Conservation (phyloP, 1,140 invertebrate genomes). For the Saccostrea glomerata region DNA sequence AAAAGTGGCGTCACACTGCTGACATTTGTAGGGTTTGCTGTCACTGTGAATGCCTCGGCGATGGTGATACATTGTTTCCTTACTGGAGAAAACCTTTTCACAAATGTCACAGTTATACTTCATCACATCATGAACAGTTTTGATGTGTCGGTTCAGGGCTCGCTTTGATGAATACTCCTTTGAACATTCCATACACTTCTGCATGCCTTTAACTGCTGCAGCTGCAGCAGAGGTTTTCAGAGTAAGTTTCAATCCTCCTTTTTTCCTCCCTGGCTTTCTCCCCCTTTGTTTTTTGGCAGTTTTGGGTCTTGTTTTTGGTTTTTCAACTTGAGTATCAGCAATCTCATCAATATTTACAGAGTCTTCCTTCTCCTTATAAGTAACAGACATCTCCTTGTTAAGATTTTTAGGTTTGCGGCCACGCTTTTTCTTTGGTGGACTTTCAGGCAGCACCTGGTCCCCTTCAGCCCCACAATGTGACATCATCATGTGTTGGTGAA, state of each 20-base stretch:
- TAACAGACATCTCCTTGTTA: slow-evolving; percentile 14
- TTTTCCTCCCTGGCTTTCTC: slow-evolving; percentile 39
- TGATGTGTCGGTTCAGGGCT: slow-evolving; percentile 93
- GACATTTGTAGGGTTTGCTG: slow-evolving; percentile 81
- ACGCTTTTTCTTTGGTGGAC: slow-evolving; percentile 9
- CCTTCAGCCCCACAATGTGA: slow-evolving; percentile 41
- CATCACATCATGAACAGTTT: slow-evolving; percentile 85
- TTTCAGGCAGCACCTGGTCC: not conserved
- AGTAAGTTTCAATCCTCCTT: slow-evolving; percentile 6
- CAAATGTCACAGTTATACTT: slow-evolving; percentile 80
- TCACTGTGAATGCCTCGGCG: slow-evolving; percentile 77
- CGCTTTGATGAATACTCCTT: slow-evolving; percentile 95
- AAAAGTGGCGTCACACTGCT: slow-evolving; percentile 82
- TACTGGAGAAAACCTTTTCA: slow-evolving; percentile 81
- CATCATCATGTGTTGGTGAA: slow-evolving; percentile 57
- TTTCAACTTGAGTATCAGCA: not conserved
- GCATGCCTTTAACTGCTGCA: slow-evolving; percentile 35
- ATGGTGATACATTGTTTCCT: slow-evolving; percentile 81
- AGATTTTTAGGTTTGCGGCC: slow-evolving; percentile 44
- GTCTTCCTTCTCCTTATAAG: slow-evolving; percentile 33
- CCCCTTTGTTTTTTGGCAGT: slow-evolving; percentile 13
- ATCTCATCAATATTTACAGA: not conserved
- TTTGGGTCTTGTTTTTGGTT: not conserved
- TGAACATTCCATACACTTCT: slow-evolving; percentile 88
- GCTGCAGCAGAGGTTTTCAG: not conserved